Base-by-base conservation (phyloP, 2,888 invertebrate genomes). In the Prostheceraeus crozeri region DNA sequence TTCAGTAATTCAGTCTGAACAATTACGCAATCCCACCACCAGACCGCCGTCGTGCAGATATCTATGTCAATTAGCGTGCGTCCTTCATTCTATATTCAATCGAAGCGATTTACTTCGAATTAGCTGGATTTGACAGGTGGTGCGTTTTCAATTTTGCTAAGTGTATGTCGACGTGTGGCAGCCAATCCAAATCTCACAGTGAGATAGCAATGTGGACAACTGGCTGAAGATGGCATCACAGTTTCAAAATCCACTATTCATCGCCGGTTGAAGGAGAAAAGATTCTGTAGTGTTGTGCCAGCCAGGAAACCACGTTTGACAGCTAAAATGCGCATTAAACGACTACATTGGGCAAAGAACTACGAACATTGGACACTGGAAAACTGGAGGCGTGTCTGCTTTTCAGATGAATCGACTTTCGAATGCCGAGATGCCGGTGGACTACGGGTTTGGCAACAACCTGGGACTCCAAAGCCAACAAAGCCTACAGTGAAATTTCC, bases 381-480 rank as follows among this genome's bases (percentile, higher is more conserved):
- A 8, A 4, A 40, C 40, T 40, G 40, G 40, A 40, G 40, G 40
- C 23, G 40, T n/a, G n/a, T 33, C 8, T 8, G 33, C 33, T 33
- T 33, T n/a, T 33, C 33, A 8, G 33, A 33, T 33, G 33, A 33
- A n/a, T 40, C 14, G n/a, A 8, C 4, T 14, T 40, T 40, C n/a
- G 40, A 40, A 40, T 40, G 40, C 14, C 4, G 40, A 23, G 40
- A 40, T 40, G 40, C 40, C 23, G 40, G 40, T 40, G 40, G 40
- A 4, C 40, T 4, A 40, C 40, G n/a, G 6, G 40, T 40, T 40
- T 40, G 40, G 40, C 40, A 40, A 8, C 14, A 40, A 40, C 40
- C 40, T 14, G n/a, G 40, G 16, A 40, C 40, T 40, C 40, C 23
- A n/a, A 40, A n/a, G n/a, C 4, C 40, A 40, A 40, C 40, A 40